Base-by-base conservation (phyloP, 1,140 invertebrate species). In the Sitophilus oryzae region DNA sequence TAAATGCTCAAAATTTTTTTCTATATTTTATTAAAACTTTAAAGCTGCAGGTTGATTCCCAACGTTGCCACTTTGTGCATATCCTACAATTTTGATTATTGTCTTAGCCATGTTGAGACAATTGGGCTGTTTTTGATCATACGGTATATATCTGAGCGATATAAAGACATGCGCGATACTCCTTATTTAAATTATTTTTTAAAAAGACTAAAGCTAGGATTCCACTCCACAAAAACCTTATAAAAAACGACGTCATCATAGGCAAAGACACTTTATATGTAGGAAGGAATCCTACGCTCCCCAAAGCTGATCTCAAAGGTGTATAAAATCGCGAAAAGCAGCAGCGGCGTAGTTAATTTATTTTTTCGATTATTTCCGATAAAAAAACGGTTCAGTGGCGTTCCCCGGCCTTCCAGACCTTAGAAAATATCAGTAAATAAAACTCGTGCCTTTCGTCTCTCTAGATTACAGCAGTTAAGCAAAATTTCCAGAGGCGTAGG, bases 251-350 rank as follows among this genome's bases (percentile, higher is more conserved):
- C 38, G 46, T 37, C 38, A 10, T 48, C 34, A 37, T 21, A 19
- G 34, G 16, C 22, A 22, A 21, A 34, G n/a, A n/a, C n/a, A n/a
- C n/a, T n/a, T 34, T 34, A 11, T 34, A 34, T 34, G 11, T 34
- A 11, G 25, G 6, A 5, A 34, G 25, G 2, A 2, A 38, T 3
- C 18, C 2, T 38, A 3, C 15, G 15, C 15, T 22, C 19, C 21
- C 19, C 19, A 20, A 42, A 42, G 40, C 40, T 42, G 40, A 42
- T 42, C 40, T 42, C 40, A 42, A 42, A 42, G 40, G 18, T 42
- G 40, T 42, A 42, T 42, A 42, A 42, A 42, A 42, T 42, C 40
- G 21, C 19, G 19, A 20, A 9, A 42, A 2, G 19, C 18, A 18
- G 4, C 4, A 41, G 15, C 15, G 9, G 40, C 36, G n/a, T n/a